Conservation (phyloP, 2,113 vertebrate species). For the Megaptera novaeangliae region DNA sequence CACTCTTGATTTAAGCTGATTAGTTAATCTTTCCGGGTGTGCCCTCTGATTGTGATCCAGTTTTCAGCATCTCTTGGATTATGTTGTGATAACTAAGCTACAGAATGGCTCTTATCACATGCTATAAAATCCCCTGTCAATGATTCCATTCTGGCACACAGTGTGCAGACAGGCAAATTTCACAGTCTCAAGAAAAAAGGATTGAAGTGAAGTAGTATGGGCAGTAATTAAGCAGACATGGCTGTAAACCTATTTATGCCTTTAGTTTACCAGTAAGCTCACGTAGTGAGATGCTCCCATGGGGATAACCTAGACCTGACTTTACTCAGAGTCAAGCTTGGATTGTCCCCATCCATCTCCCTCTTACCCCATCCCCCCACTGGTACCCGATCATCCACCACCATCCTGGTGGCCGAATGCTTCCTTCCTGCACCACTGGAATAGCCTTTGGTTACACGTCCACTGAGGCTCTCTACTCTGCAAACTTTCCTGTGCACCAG, state of each 20-base stretch:
- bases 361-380: fast-evolving
- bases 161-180: background rate
- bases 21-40: background rate
- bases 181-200: background rate
- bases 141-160: too few species aligned
- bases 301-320: background rate
- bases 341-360: background rate
- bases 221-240: too few species aligned
- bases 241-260: background rate
- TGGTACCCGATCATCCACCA: background rate
- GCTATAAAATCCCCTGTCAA: background rate
- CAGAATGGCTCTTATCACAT: background rate
- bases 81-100: background rate
- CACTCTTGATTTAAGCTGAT: too few species aligned
- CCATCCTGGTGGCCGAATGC: background rate
- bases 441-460: background rate
- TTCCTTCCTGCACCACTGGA: too few species aligned
- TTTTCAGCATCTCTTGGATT: background rate
- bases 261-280: background rate
- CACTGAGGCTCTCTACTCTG: background rate
- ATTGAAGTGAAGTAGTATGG: background rate
- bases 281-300: fast-evolving
- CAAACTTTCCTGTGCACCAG: fast-evolving
- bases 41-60: background rate
- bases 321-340: background rate